A percentile compares a stretch with the other conserved stretches of the same genome.
phyloP scores from a whole-genome alignment of 2,113 vertebrate genomes.

The Brachypodius melanocephalos region DNA sequence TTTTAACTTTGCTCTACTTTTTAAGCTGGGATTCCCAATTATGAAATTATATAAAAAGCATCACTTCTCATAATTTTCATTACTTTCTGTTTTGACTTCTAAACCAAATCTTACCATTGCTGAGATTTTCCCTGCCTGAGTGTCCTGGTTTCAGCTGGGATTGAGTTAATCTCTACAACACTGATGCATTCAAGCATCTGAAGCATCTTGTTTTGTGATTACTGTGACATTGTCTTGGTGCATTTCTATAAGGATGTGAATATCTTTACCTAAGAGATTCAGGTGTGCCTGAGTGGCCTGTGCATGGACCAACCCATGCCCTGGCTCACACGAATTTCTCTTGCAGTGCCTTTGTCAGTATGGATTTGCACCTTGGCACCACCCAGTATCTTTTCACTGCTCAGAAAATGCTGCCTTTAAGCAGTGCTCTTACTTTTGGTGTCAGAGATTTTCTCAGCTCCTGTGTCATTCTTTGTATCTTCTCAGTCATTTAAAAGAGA shows the following conservation, averaged over 20 bases:
- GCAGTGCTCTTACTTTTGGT: background rate
- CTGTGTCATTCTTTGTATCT: background rate
- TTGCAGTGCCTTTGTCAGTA: background rate
- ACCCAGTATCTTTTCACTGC: background rate
- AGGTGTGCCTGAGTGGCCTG: background rate
- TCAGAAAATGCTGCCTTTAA: background rate
- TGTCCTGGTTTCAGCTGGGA: background rate
- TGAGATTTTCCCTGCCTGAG: background rate
- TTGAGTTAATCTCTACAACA: background rate
- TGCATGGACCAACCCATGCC: background rate
- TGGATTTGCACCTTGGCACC: background rate
- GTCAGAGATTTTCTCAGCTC: background rate
- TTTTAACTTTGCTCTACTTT: background rate
- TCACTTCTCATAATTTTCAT: background rate
- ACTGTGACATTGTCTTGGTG: background rate
- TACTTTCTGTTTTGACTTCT: background rate
- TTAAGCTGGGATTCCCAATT: background rate
- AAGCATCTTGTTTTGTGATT: fast-evolving
- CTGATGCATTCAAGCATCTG: background rate
- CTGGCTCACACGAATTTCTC: background rate
- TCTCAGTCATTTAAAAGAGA: background rate
- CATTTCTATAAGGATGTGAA: background rate
- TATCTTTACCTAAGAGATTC: background rate
- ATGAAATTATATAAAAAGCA: background rate
- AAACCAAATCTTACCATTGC: background rate